These are phyloP conservation scores for Lasioglossum morio DNA, from an alignment of 2,888 invertebrate species.

Conservation along the genomic window DNA sequence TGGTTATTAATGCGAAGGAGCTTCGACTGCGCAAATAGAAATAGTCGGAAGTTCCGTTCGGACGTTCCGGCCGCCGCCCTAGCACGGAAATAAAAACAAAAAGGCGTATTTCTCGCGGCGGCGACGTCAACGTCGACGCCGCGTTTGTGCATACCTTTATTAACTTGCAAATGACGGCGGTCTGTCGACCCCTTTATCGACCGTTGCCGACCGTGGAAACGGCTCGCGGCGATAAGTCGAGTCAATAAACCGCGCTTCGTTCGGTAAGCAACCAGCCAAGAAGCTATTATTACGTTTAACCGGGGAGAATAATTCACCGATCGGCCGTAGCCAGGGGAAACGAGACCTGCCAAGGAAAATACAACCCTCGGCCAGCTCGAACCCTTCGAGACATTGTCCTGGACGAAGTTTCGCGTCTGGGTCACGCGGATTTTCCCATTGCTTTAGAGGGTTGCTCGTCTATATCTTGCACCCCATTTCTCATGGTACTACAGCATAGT, in stretches of 20 bases:
- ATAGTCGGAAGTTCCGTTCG: slow-evolving; percentile 1
- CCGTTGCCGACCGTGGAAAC: slow-evolving; percentile 56
- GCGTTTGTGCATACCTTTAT: slow-evolving; percentile 51
- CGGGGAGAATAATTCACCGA: slow-evolving; percentile 28
- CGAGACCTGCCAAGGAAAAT: neutral
- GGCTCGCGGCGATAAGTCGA: slow-evolving; percentile 59
- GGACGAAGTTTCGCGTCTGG: neutral
- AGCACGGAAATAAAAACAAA: neutral
- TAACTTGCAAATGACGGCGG: slow-evolving; percentile 57
- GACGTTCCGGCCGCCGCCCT: neutral
- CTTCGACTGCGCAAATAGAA: neutral
- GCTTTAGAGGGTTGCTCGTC: neutral
- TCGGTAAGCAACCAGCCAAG: slow-evolving; percentile 20
- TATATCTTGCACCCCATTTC: neutral
- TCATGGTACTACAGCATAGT: too few species aligned
- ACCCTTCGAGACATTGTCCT: neutral
- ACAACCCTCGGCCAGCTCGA: neutral
- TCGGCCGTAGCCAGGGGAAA: neutral
- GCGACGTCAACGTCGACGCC: slow-evolving; percentile 1
- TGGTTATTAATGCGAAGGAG: neutral
- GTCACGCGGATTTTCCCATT: neutral
- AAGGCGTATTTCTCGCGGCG: neutral
- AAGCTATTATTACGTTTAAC: neutral
- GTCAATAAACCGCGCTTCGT: slow-evolving; percentile 44
- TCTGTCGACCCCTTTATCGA: slow-evolving; percentile 52